A percentile compares a stretch with the other conserved stretches of the same genome.
Evolutionary conservation across 2,888 invertebrate species (phyloP).

Genomic region (Lasioglossum malachurum): DNA sequence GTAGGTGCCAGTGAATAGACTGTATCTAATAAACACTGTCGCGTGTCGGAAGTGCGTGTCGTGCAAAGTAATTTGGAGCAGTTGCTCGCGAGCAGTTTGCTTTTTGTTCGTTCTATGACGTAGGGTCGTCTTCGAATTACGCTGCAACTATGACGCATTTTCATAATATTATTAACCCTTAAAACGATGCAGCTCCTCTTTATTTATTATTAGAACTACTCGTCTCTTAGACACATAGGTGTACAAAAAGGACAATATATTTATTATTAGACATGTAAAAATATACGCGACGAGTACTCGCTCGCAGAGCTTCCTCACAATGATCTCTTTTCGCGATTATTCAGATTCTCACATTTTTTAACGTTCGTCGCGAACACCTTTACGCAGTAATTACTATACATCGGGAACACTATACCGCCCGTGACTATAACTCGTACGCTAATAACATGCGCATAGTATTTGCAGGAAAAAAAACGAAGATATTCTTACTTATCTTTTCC

Average conservation of each 20-base stretch:
- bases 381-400: neutral
- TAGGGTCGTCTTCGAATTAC: conserved; percentile 27
- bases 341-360: neutral
- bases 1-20: neutral
- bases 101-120: conserved; percentile 9
- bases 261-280: conserved; percentile 52
- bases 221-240: conserved; percentile 41
- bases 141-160: conserved; percentile 52
- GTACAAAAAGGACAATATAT: conserved; percentile 46
- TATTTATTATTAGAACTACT: conserved; percentile 48
- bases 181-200: conserved; percentile 37
- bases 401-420: neutral
- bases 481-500: conserved; percentile 1
- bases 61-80: neutral
- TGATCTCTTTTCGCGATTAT: neutral
- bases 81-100: neutral
- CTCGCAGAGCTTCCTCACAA: conserved; percentile 6
- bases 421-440: neutral
- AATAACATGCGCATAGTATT: neutral
- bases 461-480: neutral
- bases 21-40: neutral
- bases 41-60: neutral
- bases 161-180: conserved; percentile 59
- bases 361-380: neutral
- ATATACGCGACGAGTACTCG: conserved; percentile 25